These are phyloP conservation scores for Coilia nasus DNA, from an alignment of 2,797 vertebrate genomes.

Conservation along the genomic window DNA sequence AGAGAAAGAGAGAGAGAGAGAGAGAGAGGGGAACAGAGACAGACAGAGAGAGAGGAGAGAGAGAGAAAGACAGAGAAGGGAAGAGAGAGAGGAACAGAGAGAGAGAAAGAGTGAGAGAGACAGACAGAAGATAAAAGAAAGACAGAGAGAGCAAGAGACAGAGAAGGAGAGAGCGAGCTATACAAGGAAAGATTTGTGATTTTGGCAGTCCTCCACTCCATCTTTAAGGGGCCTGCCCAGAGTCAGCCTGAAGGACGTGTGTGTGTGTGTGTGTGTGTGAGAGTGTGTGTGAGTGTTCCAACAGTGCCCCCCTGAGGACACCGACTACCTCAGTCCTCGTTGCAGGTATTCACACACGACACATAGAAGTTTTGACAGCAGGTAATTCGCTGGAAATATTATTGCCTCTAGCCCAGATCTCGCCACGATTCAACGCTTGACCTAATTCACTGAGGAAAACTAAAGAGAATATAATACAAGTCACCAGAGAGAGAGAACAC, in stretches of 20 bases:
- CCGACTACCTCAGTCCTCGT: slow-evolving; percentile 13
- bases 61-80: too few species aligned
- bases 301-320: slow-evolving; percentile 53
- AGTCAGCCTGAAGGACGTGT: background rate
- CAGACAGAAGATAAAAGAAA: too few species aligned
- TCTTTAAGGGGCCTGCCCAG: background rate
- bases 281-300: background rate
- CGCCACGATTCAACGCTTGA: slow-evolving; percentile 50
- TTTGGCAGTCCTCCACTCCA: background rate
- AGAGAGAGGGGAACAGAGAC: too few species aligned
- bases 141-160: too few species aligned
- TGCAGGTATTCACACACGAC: slow-evolving; percentile 52
- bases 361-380: slow-evolving; percentile 69
- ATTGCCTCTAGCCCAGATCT: slow-evolving; percentile 71
- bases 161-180: background rate
- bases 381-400: slow-evolving; percentile 64
- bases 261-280: too few species aligned
- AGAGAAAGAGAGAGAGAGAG: too few species aligned
- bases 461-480: background rate
- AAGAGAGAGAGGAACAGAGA: too few species aligned
- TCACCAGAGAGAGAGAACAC: slow-evolving; percentile 32
- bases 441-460: slow-evolving; percentile 40
- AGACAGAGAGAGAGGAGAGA: background rate
- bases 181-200: background rate
- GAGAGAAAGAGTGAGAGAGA: too few species aligned